Evolutionary conservation across 2,888 invertebrate species (phyloP), one percentile per base, ranked within the genome.

Genomic region (Athalia rosae): DNA sequence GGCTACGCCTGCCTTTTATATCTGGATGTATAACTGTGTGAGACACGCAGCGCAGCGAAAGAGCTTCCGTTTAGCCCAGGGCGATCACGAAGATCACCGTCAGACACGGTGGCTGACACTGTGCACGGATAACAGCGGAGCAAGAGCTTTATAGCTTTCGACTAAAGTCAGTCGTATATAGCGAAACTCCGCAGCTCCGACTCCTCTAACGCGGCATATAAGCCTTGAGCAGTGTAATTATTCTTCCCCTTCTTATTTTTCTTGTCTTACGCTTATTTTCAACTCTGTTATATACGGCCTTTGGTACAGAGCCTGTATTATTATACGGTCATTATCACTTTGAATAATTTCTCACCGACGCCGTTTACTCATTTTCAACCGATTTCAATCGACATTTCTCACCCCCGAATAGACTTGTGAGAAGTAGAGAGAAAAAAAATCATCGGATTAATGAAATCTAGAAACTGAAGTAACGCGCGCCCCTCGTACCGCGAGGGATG

Each of bases 301-400:
- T 7, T 9, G 53, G n/a, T 11, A 53, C n/a, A n/a, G 53, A 9
- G n/a, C 11, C 71, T 11, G 50, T 71, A 45, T 71, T 58, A 71
- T 71, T 58, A 71, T 71, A 71, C 71, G 71, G 71, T 45, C 45
- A 45, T 71, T 71, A 71, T 71, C 71, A 71, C 71, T 71, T 15
- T 43, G 41, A 13, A 45, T 71, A 71, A 58, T 43, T 28, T 28
- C 28, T 28, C 28, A 28, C 28, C 28, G 28, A 28, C 28, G 28
- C 28, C 2, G 28, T 28, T 28, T 28, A 28, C 28, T 28, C n/a
- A 28, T n/a, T n/a, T 28, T 28, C 28, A 28, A 28, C 0, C 28
- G 28, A 28, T 28, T 28, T 0, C 28, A 28, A 28, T 28, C 0
- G 2, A 28, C 28, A 28, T 28, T 28, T 28, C 28, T 28, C 28